Evolutionary conservation across 2,888 invertebrate genomes (phyloP).

Genomic region (Cephus spinipes): DNA sequence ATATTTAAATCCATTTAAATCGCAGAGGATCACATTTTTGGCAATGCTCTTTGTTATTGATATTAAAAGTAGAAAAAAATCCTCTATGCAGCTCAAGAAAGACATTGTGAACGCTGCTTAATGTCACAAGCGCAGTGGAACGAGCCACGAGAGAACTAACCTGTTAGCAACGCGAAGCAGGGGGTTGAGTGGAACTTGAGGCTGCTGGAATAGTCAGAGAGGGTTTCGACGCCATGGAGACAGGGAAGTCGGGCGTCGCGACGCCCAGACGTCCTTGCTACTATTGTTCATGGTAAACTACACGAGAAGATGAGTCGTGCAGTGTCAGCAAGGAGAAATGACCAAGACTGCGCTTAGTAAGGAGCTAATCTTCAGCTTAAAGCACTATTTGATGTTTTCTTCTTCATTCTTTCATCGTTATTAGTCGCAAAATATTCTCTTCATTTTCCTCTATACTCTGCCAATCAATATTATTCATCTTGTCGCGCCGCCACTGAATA

Average conservation of each 20-base stretch:
- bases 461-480: not conserved
- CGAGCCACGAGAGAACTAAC: not conserved
- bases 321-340: constrained; percentile 28
- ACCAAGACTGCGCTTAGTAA: constrained; percentile 37
- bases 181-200: not conserved
- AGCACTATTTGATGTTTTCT: not conserved
- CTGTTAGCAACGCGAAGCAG: not conserved
- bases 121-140: not conserved
- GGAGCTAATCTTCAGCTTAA: constrained; percentile 9
- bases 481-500: not conserved
- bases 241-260: not conserved
- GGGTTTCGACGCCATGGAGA: not conserved
- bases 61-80: not conserved
- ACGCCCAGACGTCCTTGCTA: not conserved
- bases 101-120: not conserved
- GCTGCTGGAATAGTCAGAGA: not conserved
- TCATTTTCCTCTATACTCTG: not conserved
- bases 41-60: not conserved
- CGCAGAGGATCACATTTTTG: not conserved
- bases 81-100: not conserved
- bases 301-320: constrained; percentile 31
- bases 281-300: not conserved
- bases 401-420: not conserved
- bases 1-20: not conserved
- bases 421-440: not conserved